These are phyloP conservation scores for Halichoerus grypus DNA, from an alignment of 2,113 vertebrate genomes.

Conservation along the genomic window DNA sequence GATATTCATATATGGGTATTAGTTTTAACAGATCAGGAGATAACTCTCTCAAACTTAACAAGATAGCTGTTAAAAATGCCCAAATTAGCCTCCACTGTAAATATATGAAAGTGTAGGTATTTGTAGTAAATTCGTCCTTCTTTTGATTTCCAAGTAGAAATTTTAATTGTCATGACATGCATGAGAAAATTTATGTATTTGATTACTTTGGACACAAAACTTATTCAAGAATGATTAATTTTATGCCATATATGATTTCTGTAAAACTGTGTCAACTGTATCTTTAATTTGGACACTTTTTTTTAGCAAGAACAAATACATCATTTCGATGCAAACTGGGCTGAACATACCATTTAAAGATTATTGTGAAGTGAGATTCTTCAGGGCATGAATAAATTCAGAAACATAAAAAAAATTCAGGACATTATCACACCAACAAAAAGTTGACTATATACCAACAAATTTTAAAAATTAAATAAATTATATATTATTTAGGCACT, in stretches of 20 bases:
- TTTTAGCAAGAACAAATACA: neutral
- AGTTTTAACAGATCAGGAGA: neutral
- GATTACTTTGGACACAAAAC: neutral
- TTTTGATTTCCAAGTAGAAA: neutral
- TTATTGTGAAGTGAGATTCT: neutral
- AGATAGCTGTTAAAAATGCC: neutral
- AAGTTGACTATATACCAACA: neutral
- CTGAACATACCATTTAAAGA: neutral
- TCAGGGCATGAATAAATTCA: neutral
- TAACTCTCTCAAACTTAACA: conserved; percentile 3
- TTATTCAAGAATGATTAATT: neutral
- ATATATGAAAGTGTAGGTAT: neutral
- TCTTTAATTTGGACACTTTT: neutral
- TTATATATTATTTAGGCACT: neutral
- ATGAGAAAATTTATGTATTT: conserved; percentile 5
- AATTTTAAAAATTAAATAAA: neutral
- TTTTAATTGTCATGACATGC: neutral
- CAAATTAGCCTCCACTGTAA: neutral
- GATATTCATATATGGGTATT: neutral
- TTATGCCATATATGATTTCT: neutral
- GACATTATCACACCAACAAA: neutral
- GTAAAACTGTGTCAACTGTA: neutral
- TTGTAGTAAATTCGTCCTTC: neutral
- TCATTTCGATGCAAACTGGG: neutral
- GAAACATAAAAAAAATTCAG: neutral